Evolutionary conservation across 2,888 invertebrate genomes (phyloP).

Genomic region (Drosophila anomelani): DNA sequence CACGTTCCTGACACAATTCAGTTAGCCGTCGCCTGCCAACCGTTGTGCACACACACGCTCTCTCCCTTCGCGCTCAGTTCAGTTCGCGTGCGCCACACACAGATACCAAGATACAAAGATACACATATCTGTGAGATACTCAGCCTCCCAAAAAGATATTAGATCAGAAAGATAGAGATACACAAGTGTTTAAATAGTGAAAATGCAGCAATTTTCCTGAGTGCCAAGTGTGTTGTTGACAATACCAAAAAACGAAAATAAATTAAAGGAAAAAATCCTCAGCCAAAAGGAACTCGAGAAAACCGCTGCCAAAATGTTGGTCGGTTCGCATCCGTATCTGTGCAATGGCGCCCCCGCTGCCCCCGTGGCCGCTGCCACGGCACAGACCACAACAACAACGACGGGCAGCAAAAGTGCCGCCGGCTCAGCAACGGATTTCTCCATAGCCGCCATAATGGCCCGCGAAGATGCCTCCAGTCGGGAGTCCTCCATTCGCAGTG

Average conservation of each 20-base stretch:
- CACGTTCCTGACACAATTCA: slow-evolving; percentile 82
- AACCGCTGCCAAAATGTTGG: slow-evolving; percentile 71
- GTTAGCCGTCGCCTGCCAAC: slow-evolving; percentile 85
- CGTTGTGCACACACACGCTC: slow-evolving; percentile 82
- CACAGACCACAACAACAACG: slow-evolving; percentile 67
- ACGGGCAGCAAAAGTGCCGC: slow-evolving; percentile 80
- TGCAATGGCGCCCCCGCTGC: slow-evolving; percentile 76
- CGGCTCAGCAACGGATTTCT: slow-evolving; percentile 93
- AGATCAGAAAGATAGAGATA: slow-evolving; percentile 20
- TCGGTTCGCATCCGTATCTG: slow-evolving; percentile 82
- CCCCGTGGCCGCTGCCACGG: slow-evolving; percentile 87
- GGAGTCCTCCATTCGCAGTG: slow-evolving; percentile 82
- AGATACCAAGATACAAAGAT: slow-evolving; percentile 38
- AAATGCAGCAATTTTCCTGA: slow-evolving; percentile 61
- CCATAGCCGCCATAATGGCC: slow-evolving; percentile 97
- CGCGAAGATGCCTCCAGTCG: slow-evolving; percentile 86
- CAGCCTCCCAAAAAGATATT: slow-evolving; percentile 5
- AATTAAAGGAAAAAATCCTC: slow-evolving; percentile 8
- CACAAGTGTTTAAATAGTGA: slow-evolving; percentile 47
- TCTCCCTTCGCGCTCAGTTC: slow-evolving; percentile 61
- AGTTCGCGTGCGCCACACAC: slow-evolving; percentile 50
- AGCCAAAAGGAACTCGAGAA: slow-evolving; percentile 9
- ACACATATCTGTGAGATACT: slow-evolving; percentile 40
- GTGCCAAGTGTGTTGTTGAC: slow-evolving; percentile 71
- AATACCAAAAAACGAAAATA: slow-evolving; percentile 54